Percentiles rank a stretch among this genome's conserved stretches.
Conservation (phyloP, 1,140 invertebrate species). For the Hycleus phaleratus region DNA sequence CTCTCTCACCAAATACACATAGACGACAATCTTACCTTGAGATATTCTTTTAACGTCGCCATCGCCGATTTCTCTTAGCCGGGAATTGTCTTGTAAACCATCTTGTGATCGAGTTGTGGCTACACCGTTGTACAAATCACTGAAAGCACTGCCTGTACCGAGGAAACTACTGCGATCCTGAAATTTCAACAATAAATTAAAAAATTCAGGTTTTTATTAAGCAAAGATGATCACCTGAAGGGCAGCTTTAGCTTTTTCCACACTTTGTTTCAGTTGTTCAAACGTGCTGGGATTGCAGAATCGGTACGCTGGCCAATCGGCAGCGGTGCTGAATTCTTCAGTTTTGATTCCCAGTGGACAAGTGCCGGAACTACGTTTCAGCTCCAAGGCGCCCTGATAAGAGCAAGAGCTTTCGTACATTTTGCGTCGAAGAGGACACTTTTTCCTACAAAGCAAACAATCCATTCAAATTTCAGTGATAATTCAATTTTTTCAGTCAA, state of each 20-base stretch:
- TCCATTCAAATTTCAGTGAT: background rate
- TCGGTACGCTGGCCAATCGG: slow-evolving; percentile 64
- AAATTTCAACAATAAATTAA: slow-evolving; percentile 9
- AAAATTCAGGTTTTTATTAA: background rate
- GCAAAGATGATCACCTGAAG: slow-evolving; percentile 46
- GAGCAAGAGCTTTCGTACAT: slow-evolving; percentile 89
- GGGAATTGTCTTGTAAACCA: slow-evolving; percentile 27
- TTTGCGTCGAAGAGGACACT: slow-evolving; percentile 36
- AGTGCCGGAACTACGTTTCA: slow-evolving; percentile 59
- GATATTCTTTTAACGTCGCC: slow-evolving; percentile 31
- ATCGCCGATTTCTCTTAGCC: slow-evolving; percentile 25
- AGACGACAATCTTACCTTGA: slow-evolving; percentile 5
- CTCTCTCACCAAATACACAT: background rate
- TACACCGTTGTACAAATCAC: slow-evolving; percentile 48
- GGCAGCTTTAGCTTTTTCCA: slow-evolving; percentile 81
- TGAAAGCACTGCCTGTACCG: slow-evolving; percentile 49
- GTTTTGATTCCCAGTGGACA: slow-evolving; percentile 45
- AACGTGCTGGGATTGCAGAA: slow-evolving; percentile 71
- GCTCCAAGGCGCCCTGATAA: slow-evolving; percentile 72
- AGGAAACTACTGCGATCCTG: slow-evolving; percentile 40
- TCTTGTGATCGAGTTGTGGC: slow-evolving; percentile 36
- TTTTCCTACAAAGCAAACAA: slow-evolving; percentile 33
- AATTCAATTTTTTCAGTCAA: background rate
- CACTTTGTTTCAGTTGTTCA: slow-evolving; percentile 79
- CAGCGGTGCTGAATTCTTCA: slow-evolving; percentile 51